Base-by-base conservation (phyloP, 1,140 invertebrate species). In the Trichomalopsis sarcophagae region DNA sequence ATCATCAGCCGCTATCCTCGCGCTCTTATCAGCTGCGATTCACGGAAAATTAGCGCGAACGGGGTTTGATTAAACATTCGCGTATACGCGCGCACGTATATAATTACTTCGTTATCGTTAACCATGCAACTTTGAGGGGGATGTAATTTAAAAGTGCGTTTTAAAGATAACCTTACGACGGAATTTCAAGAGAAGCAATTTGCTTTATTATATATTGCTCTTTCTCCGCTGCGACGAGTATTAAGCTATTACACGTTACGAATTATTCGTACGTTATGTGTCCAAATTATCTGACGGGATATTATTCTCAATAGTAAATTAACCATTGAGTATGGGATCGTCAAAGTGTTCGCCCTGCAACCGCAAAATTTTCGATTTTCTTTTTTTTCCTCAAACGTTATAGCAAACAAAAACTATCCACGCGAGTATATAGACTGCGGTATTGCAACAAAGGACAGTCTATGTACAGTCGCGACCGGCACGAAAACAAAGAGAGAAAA, bases 61-160 rank as follows among this genome's bases (percentile, higher is more conserved):
- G 2, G 5, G 10, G 55, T 82, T 82, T 82, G 47, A 55, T 74
- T 82, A 82, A 21, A 82, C 71, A 13, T 62, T 74, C 71, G 23
- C 13, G 9, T 75, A 6, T 62, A 62, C 17, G 17, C 55, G 74
- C 23, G 33, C 33, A 9, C 4, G 44, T 40, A 6, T 62, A 23
- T 55, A 36, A 75, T 82, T 75, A 75, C 50, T 73, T 81, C 27
- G 68, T 71, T 81, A 81, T 73, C 30, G 30, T 40, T 79, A 66
- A 66, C 14, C 62, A 66, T 23, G 17, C 30, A 68, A 68, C 11
- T 79, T 27, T n/a, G 27, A 68, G 40, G n/a, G 23, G 27, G 6
- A 36, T 21, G 17, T 36, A 33, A 73, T 74, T 74, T 74, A 75
- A 36, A 82, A 74, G 17, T 55, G 5, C 69, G 11, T 55, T 71